phyloP scores from a whole-genome alignment of 2,888 invertebrate species.

The Andricus quercusramuli region DNA sequence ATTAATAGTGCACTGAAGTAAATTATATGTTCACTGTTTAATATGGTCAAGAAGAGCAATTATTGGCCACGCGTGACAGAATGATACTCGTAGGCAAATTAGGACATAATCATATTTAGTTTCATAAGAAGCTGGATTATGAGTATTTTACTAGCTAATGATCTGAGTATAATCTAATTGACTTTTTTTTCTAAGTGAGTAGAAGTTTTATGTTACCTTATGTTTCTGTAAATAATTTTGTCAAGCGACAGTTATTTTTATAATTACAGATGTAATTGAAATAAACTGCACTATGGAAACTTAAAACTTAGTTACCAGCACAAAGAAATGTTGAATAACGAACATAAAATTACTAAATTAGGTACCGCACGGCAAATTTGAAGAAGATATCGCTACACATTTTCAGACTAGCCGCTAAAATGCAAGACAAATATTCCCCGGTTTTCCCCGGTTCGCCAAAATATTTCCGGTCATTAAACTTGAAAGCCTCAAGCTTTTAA shows the following conservation, averaged over 20 bases:
- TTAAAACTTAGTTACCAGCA: neutral
- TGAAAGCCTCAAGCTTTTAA: no score
- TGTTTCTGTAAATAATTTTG: neutral
- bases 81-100: neutral
- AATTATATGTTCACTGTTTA: neutral
- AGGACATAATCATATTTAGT: neutral
- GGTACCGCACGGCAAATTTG: neutral
- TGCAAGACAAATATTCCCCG: no score
- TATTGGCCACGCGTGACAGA: neutral
- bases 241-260: constrained; percentile 2
- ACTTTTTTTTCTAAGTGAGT: constrained; percentile 3
- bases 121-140: constrained; percentile 8
- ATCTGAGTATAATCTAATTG: neutral
- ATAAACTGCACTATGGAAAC: neutral
- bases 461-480: no score
- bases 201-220: neutral
- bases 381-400: no score
- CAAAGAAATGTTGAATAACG: neutral
- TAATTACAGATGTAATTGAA: neutral
- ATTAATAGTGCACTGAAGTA: constrained; percentile 6
- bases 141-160: neutral
- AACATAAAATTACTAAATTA: neutral
- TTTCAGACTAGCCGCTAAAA: no score
- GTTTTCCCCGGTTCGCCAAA: no score
- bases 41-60: neutral